Evolutionary conservation across 64 coral and sea anemone genomes (phyloP).

Genomic region (Stichodactyla mertensii): DNA sequence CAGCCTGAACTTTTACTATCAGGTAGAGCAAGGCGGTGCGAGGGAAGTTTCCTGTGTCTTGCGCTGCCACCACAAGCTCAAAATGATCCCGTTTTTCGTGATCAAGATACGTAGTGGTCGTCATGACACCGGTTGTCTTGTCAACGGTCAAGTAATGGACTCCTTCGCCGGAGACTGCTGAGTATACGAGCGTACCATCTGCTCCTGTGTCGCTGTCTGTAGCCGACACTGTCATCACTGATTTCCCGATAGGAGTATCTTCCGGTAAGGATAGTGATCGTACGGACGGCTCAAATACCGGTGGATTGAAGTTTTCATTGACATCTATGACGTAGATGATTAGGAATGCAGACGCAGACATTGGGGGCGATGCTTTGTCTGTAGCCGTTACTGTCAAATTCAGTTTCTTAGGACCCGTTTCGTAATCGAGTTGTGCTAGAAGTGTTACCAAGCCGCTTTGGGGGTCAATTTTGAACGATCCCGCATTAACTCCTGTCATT

Average conservation of each 20-base stretch:
- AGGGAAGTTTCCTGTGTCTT: conserved; percentile 39
- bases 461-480: neutral
- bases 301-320: conserved; percentile 21
- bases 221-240: conserved; percentile 37
- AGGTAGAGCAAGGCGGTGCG: conserved; percentile 26
- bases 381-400: conserved; percentile 23
- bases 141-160: conserved; percentile 45
- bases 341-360: neutral
- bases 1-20: conserved; percentile 28
- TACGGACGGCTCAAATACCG: conserved; percentile 26
- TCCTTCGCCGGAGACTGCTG: conserved; percentile 33
- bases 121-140: conserved; percentile 35
- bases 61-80: conserved; percentile 40
- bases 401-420: neutral
- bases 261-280: conserved; percentile 26
- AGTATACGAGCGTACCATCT: conserved; percentile 30
- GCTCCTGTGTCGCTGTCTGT: conserved; percentile 23
- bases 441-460: conserved; percentile 4
- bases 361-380: conserved; percentile 38
- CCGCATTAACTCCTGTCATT: neutral
- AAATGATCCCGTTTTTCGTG: conserved; percentile 12
- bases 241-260: conserved; percentile 33
- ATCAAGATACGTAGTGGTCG: conserved; percentile 30
- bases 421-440: conserved; percentile 3
- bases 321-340: conserved; percentile 35